Conservation (phyloP, 2,888 invertebrate species). For the Ophion obscuratus region DNA sequence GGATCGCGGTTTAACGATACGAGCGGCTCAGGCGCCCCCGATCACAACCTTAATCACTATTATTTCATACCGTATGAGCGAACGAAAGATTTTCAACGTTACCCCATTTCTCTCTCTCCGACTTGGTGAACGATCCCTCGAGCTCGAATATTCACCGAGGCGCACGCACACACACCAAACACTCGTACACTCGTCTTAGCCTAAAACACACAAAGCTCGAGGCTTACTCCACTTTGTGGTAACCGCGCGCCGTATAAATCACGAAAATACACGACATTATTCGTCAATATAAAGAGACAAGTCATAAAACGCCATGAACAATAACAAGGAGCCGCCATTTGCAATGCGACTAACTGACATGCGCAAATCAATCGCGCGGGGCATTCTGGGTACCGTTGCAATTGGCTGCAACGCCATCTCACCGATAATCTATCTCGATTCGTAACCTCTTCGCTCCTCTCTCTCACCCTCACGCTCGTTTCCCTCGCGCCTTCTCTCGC, state of each 20-base stretch:
- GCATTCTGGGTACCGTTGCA: conserved; percentile 79
- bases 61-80: conserved; percentile 80
- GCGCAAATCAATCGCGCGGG: conserved; percentile 87
- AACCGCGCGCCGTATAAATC: conserved; percentile 78
- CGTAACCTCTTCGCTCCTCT: conserved; percentile 63
- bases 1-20: not conserved
- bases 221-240: conserved; percentile 79
- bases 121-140: conserved; percentile 80
- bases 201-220: conserved; percentile 76
- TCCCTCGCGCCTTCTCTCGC: not conserved
- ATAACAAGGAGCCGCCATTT: conserved; percentile 99
- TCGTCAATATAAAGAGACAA: conserved; percentile 83
- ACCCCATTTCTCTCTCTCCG: conserved; percentile 82
- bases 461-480: conserved; percentile 24
- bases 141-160: conserved; percentile 76
- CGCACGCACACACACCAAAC: conserved; percentile 69
- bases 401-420: conserved; percentile 81
- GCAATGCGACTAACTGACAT: conserved; percentile 94
- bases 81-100: conserved; percentile 81
- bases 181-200: conserved; percentile 77
- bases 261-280: conserved; percentile 82
- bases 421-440: conserved; percentile 75
- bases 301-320: conserved; percentile 94
- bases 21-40: not conserved
- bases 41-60: conserved; percentile 62